Evolutionary conservation across 2,113 vertebrate genomes (phyloP).

Genomic region (Delphinapterus leucas): DNA sequence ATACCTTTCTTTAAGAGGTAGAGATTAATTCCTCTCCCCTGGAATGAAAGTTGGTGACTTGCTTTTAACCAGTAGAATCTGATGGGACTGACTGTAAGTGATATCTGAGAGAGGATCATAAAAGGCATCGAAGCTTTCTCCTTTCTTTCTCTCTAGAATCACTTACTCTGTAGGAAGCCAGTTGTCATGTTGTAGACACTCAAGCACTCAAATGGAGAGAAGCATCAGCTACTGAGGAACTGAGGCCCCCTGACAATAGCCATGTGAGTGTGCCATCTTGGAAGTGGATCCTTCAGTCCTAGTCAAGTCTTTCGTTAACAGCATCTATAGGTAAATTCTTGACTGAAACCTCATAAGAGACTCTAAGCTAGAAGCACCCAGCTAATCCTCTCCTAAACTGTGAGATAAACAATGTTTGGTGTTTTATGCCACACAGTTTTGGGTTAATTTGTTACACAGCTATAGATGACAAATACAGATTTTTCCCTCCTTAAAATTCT

Average conservation of each 20-base stretch:
- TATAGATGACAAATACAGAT: background rate
- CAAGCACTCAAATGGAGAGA: background rate
- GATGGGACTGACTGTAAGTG: background rate
- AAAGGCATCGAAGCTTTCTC: background rate
- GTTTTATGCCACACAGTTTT: background rate
- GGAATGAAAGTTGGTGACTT: background rate
- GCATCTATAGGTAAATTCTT: background rate
- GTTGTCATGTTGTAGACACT: background rate
- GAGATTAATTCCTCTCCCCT: background rate
- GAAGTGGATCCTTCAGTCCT: background rate
- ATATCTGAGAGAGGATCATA: background rate
- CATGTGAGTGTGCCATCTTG: background rate
- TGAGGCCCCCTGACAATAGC: background rate
- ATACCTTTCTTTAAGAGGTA: background rate
- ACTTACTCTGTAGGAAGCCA: background rate
- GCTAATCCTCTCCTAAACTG: background rate
- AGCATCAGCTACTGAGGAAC: background rate
- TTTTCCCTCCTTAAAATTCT: too few relatives aligned
- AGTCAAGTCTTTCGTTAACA: background rate
- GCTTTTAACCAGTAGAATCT: background rate
- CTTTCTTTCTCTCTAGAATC: background rate
- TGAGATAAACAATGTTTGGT: background rate
- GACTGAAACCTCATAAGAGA: background rate
- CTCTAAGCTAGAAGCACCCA: background rate
- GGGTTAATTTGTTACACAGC: background rate